Base-by-base conservation (phyloP, 2,113 vertebrate species). In the Paratilapia polleni region DNA sequence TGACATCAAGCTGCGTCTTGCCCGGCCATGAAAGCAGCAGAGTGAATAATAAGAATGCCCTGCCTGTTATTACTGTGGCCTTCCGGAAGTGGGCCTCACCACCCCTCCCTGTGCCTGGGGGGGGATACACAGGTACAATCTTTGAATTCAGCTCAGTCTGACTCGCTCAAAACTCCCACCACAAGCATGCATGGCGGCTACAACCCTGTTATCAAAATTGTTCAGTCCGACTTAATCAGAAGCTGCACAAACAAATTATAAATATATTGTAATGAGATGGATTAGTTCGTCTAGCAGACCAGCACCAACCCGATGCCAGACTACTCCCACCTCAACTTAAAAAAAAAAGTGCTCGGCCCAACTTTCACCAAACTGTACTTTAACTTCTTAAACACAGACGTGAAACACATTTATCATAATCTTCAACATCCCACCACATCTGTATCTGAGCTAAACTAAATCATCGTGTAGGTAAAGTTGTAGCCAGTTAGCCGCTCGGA, bases 51-150 rank as follows among this genome's bases (percentile, higher is more conserved):
- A 91, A 92, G 83, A 92, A 90, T 91, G 90, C 77, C 86, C 90
- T 94, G 94, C 81, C 90, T 93, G 91, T 93, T 93, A 90, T 95
- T 95, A 92, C 93, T 93, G 86, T 94, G 88, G 90, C 87, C 80
- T 91, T 90, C 90, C 90, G 89, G 92, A 93, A 93, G 91, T 93
- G 92, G 93, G 94, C 94, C 93, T 91, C 94, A 78, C 77, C 26
- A 77, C 89, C 92, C 92, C 93, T 89, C 92, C 93, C 92, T 80
- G 75, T 75, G 90, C 83, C 86, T 22, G 60, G n/a, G 68, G 88
- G 79, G 78, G 84, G 86, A 49, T 28, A 73, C 85, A 92, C 93
- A 94, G 93, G 94, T 95, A 93, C 73, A 75, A 81, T 20, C 78
- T 89, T 62, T 91, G 76, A 91, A 79, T 88, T 78, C 81, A 60